Evolutionary conservation across 2,113 vertebrate genomes (phyloP), one percentile per base, ranked within the genome.

Genomic region (Callipepla squamata): DNA sequence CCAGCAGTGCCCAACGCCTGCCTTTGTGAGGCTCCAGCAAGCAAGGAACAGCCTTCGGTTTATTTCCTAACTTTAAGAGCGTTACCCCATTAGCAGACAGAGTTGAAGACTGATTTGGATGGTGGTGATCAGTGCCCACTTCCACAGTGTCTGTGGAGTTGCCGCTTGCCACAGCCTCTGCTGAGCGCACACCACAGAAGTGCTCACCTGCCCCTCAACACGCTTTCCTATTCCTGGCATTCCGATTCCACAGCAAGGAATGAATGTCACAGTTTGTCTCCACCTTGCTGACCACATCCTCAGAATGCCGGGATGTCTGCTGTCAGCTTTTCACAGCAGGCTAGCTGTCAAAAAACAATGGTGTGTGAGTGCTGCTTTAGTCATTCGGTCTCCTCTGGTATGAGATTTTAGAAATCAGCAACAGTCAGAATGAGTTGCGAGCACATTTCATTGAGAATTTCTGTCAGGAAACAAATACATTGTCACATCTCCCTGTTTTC

Each of bases 1-100:
- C 95, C 19, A 82, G 14, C 36, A 45, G 57, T 32, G 79, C 87
- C 69, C 89, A 96, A 97, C 93, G 97, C 92, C 92, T 97, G 96
- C 92, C 93, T 87, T 97, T 96, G 91, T 88, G 92, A 84, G 77
- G 48, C 44, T 95, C 78, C 44, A 9, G 10, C 86, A 83, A 85
- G 69, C 7, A 2, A 94, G 77, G 76, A 77, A 87, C 26, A 6
- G 5, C 62, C 65, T 95, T 75, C 63, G 74, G 80, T 77, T 87
- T 92, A 47, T 45, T 45, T 80, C 65, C 19, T 50, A 48, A 30
- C 62, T 87, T 66, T 12, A 32, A 44, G 36, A 79, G 21, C 19
- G 26, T 13, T 25, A 22, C 3, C 58, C 30, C 13, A 10, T 87
- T 48, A 3, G 3, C 59, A 79, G 36, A 21, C 47, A 28, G 13